A percentile compares a stretch with the other conserved stretches of the same genome.
These are phyloP conservation scores for Myathropa florea DNA, from an alignment of 2,888 invertebrate species.

Conservation along the genomic window DNA sequence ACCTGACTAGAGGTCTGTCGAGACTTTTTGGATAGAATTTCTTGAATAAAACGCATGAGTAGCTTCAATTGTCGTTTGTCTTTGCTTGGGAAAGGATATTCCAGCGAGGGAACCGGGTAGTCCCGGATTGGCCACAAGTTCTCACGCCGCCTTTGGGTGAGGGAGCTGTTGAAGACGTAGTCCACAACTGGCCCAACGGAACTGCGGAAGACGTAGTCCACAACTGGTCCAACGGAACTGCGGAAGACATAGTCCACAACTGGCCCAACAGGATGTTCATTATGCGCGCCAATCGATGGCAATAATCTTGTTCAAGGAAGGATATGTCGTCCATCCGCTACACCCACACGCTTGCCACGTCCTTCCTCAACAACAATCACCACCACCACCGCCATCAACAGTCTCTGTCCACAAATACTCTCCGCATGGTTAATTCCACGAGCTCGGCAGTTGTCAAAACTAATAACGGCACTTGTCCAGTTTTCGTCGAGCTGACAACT, in stretches of 20 bases:
- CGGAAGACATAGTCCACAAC: no score
- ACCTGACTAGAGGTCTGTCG: neutral
- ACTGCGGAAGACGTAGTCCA: no score
- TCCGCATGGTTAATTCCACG: no score
- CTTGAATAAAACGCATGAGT: neutral
- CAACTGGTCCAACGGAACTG: no score
- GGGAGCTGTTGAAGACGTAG: no score
- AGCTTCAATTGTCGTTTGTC: neutral
- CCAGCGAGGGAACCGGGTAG: no score
- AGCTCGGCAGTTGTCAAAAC: neutral
- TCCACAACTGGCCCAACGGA: no score
- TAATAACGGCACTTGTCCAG: slow-evolving; percentile 3
- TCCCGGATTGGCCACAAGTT: no score
- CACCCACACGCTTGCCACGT: neutral
- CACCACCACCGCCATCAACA: no score
- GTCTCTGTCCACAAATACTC: no score
- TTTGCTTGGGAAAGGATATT: neutral
- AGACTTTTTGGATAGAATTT: neutral
- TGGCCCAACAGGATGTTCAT: neutral
- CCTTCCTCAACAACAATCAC: neutral
- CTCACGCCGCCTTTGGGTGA: no score
- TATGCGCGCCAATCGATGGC: neutral
- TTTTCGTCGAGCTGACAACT: neutral
- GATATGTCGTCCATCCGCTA: slow-evolving; percentile 23
- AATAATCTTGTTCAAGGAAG: slow-evolving; percentile 50